phyloP scores from a whole-genome alignment of 2,113 vertebrate species.

The Lagenorhynchus albirostris region DNA sequence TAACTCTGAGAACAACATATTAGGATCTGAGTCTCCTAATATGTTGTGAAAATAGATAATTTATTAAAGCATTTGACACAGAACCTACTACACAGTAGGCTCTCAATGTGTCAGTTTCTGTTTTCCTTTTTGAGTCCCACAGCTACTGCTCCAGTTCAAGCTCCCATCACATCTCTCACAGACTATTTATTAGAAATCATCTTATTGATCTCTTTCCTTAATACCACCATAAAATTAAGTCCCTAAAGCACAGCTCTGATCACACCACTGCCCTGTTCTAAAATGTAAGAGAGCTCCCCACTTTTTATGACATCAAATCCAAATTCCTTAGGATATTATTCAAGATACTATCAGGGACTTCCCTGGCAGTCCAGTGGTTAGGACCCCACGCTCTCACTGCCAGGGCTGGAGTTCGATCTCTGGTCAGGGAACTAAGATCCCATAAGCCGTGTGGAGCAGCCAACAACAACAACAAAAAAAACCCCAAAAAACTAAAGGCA shows the following conservation, averaged over 20 bases:
- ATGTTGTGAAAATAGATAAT: not conserved
- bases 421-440: no score
- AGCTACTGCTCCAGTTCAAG: not conserved
- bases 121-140: not conserved
- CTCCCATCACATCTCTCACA: not conserved
- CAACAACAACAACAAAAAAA: no score
- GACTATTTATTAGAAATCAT: not conserved
- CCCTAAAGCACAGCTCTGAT: not conserved
- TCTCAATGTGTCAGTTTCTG: not conserved
- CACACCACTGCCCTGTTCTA: not conserved
- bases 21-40: not conserved
- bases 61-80: not conserved
- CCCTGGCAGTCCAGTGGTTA: no score
- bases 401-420: no score
- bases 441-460: no score
- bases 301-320: not conserved
- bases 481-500: not conserved
- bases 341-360: not conserved
- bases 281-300: not conserved
- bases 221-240: not conserved
- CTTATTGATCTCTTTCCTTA: not conserved
- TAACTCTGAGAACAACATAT: not conserved
- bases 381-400: no score
- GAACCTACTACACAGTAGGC: not conserved
- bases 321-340: not conserved